Conservation (phyloP, 1,140 invertebrate genomes). For the Ceratina calcarata region DNA sequence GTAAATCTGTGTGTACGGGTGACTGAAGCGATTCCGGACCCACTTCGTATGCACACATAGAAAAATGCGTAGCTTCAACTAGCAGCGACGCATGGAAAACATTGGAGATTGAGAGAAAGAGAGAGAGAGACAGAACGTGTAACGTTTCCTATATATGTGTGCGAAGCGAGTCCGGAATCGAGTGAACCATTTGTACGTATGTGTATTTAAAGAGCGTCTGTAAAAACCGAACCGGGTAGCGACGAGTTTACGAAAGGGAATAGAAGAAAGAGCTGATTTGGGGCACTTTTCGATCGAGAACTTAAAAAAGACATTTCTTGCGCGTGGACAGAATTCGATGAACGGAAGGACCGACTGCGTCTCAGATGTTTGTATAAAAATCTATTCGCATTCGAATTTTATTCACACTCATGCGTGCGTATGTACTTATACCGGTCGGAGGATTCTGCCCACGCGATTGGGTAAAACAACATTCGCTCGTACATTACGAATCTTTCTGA, state of each 20-base stretch:
- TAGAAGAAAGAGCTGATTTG: background rate
- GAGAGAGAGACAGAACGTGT: no score
- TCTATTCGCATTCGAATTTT: background rate
- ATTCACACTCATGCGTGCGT: background rate
- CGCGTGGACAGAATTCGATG: slow-evolving; percentile 36
- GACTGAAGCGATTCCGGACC: no score
- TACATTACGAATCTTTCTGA: slow-evolving; percentile 80
- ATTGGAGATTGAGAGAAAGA: no score
- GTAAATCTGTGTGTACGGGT: slow-evolving; percentile 13
- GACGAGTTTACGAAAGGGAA: background rate
- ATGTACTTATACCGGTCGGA: slow-evolving; percentile 9
- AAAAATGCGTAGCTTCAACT: no score
- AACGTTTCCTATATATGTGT: no score
- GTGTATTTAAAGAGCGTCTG: slow-evolving; percentile 19
- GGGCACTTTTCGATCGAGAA: slow-evolving; percentile 16
- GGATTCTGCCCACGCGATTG: slow-evolving; percentile 50
- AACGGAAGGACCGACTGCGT: background rate
- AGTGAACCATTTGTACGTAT: no score
- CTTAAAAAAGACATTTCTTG: slow-evolving; percentile 32
- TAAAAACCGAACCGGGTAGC: background rate
- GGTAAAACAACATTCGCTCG: slow-evolving; percentile 43
- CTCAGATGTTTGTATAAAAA: background rate
- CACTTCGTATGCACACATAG: no score
- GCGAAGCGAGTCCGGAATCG: no score
- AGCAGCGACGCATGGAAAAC: no score